Percentiles rank a stretch among this genome's conserved stretches.
phyloP scores from a whole-genome alignment of 2,797 vertebrate genomes.

The Xyrichtys novacula region DNA sequence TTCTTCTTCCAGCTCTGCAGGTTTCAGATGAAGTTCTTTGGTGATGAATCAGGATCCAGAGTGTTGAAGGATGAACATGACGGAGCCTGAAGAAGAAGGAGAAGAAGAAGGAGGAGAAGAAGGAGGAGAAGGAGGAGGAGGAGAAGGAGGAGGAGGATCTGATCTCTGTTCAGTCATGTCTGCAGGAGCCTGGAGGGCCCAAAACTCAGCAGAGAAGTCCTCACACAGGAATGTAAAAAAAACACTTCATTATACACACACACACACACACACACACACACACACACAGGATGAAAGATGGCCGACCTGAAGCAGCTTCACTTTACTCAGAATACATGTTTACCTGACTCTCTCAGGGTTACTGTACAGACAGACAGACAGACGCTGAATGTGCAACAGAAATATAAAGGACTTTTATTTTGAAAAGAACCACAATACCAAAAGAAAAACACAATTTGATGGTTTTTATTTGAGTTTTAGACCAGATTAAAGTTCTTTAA shows the following conservation, averaged over 20 bases:
- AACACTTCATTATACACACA: constrained; percentile 2
- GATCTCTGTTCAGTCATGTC: constrained; percentile 58
- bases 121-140: neutral
- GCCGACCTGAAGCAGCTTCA: neutral
- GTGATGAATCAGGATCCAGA: neutral
- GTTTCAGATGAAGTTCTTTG: no score
- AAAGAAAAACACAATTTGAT: no score
- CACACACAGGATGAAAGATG: neutral
- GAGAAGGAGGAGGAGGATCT: constrained; percentile 19
- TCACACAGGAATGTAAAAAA: constrained; percentile 22
- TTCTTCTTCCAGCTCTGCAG: no score
- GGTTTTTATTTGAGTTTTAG: no score
- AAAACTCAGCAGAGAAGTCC: neutral
- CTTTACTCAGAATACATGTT: neutral
- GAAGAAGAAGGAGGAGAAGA: neutral
- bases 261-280: constrained; percentile 10
- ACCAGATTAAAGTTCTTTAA: no score
- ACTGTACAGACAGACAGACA: neutral
- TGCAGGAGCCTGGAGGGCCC: constrained; percentile 25
- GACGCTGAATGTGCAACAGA: no score
- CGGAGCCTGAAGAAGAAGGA: constrained; percentile 33
- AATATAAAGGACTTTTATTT: no score
- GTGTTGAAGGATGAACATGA: constrained; percentile 25
- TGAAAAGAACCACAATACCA: no score
- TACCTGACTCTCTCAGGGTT: neutral